Conservation (phyloP, 2,113 vertebrate species). For the Chamaea fasciata region DNA sequence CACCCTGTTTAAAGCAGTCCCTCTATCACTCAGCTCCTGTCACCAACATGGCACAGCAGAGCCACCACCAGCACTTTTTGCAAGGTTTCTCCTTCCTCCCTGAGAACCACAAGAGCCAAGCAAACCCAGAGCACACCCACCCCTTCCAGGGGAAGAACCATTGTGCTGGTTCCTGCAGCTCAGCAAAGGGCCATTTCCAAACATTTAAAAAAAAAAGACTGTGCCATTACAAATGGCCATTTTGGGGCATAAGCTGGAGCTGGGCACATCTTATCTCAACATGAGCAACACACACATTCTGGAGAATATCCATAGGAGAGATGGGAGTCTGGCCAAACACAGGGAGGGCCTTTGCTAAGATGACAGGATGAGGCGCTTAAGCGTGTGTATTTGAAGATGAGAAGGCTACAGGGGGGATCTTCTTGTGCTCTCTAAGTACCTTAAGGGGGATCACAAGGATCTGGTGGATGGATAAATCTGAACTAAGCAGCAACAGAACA, state of each 20-base stretch:
- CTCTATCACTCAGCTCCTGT: background rate
- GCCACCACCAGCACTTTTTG: background rate
- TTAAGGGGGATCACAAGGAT: slow-evolving; percentile 65
- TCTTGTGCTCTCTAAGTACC: slow-evolving; percentile 48
- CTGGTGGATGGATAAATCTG: slow-evolving; percentile 35
- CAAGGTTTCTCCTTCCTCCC: background rate
- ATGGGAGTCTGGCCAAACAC: background rate
- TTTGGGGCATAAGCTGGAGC: background rate
- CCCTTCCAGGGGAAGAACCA: background rate
- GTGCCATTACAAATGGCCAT: background rate
- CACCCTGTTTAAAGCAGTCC: rapidly evolving
- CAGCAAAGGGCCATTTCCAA: background rate
- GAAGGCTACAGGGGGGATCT: slow-evolving; percentile 59
- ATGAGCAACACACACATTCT: background rate
- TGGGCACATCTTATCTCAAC: background rate
- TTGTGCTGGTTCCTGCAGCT: background rate
- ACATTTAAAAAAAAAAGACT: rapidly evolving
- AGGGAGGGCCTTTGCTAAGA: slow-evolving; percentile 21
- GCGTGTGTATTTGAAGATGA: slow-evolving; percentile 22
- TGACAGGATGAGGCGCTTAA: slow-evolving; percentile 46
- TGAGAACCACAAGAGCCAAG: background rate
- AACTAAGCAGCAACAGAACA: slow-evolving; percentile 33
- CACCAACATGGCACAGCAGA: rapidly evolving
- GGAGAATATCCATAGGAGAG: background rate
- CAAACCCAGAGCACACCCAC: background rate